A percentile compares a stretch with the other conserved stretches of the same genome.
Conservation (phyloP, 2,113 vertebrate genomes). For the Micromys minutus region DNA sequence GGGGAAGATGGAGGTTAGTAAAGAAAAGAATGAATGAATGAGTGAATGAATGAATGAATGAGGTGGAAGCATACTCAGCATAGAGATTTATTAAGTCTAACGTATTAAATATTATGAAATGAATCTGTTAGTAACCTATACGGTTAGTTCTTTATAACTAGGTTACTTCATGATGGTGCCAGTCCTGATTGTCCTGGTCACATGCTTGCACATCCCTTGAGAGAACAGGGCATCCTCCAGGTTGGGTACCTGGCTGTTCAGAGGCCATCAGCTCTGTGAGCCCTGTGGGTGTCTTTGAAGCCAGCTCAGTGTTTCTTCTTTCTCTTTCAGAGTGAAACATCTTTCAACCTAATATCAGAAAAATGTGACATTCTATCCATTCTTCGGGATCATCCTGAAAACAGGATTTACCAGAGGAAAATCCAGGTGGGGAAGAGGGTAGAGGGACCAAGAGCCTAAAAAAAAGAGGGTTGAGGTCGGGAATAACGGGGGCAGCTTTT, state of each 20-base stretch:
- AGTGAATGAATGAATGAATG: not conserved
- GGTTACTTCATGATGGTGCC: fast-evolving
- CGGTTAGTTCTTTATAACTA: not conserved
- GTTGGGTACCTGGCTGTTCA: not conserved
- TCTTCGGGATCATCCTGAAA: slow-evolving; percentile 82
- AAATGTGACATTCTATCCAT: slow-evolving; percentile 87
- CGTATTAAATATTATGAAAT: not conserved
- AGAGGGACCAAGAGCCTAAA: not conserved
- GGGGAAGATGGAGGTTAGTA: not conserved
- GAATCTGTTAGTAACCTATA: not conserved
- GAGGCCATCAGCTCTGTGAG: not conserved
- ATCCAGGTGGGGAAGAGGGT: slow-evolving; percentile 75
- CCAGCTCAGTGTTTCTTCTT: not conserved
- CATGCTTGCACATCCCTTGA: not conserved
- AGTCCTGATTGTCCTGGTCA: not conserved
- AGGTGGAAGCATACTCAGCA: not conserved
- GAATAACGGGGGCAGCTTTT: not conserved
- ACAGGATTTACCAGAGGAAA: slow-evolving; percentile 83
- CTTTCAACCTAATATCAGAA: slow-evolving; percentile 82
- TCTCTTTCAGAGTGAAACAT: slow-evolving; percentile 77
- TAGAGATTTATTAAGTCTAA: not conserved
- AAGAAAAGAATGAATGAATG: not conserved
- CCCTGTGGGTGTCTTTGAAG: not conserved
- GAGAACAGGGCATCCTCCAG: not conserved
- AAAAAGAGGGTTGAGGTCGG: not conserved